Evolutionary conservation across 2,113 vertebrate genomes (phyloP).

Genomic region (Mirounga angustirostris): DNA sequence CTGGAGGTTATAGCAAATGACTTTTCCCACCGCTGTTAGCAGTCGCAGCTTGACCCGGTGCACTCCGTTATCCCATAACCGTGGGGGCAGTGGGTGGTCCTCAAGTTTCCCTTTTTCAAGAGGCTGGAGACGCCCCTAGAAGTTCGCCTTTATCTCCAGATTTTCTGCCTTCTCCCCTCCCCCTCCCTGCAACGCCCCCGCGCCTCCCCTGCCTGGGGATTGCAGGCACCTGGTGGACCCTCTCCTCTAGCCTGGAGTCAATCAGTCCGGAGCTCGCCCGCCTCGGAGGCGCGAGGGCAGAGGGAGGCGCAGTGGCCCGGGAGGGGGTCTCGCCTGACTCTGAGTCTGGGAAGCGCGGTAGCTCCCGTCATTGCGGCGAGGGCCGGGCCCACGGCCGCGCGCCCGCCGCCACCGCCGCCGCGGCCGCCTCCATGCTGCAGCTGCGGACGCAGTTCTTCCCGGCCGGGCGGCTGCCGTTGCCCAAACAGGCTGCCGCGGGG

Average conservation of each 20-base stretch:
- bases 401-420: constrained; percentile 53
- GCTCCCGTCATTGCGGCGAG: constrained; percentile 70
- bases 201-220: not conserved
- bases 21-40: not conserved
- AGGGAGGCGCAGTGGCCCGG: not conserved
- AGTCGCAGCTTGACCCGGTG: not conserved
- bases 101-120: not conserved
- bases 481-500: not conserved
- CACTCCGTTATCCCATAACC: not conserved
- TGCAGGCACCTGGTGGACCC: not conserved
- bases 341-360: constrained; percentile 1
- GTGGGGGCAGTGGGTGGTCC: not conserved
- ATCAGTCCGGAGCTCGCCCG: not conserved
- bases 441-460: not conserved
- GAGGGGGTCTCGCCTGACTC: constrained; percentile 13
- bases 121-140: not conserved
- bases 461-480: not conserved
- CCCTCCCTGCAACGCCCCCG: constrained; percentile 68
- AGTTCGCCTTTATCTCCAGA: constrained; percentile 30
- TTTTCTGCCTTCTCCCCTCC: constrained; percentile 21
- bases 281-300: rapidly evolving
- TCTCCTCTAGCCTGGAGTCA: not conserved
- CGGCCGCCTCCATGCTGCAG: constrained; percentile 77
- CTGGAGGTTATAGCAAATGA: not conserved
- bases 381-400: constrained; percentile 74